phyloP scores from a whole-genome alignment of 2,113 vertebrate species.

The Isurus oxyrinchus region DNA sequence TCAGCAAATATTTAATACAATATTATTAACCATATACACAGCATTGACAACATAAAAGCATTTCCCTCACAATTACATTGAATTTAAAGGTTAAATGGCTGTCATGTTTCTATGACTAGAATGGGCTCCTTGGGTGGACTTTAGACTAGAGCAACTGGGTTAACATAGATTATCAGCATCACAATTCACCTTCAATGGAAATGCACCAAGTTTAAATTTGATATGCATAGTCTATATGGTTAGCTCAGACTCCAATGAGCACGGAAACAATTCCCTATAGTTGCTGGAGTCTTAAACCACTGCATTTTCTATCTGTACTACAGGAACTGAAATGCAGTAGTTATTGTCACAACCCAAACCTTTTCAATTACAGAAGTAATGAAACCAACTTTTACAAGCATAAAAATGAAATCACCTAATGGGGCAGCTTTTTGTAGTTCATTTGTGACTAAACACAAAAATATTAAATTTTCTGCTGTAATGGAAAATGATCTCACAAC shows the following conservation, averaged over 20 bases:
- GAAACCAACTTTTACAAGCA: not conserved
- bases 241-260: not conserved
- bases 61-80: not conserved
- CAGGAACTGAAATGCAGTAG: not conserved
- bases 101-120: too few species aligned
- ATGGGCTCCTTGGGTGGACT: not conserved
- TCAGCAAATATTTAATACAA: not conserved
- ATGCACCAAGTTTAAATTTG: not conserved
- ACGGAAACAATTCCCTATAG: not conserved
- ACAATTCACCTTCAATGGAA: not conserved
- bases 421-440: not conserved
- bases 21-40: not conserved
- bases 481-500: not conserved
- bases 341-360: not conserved
- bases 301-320: not conserved
- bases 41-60: not conserved
- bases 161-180: not conserved
- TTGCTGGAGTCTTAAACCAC: not conserved
- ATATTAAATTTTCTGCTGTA: not conserved
- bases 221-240: not conserved
- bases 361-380: not conserved
- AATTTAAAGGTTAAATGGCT: not conserved
- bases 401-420: not conserved
- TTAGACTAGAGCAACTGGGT: not conserved
- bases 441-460: not conserved